Conservation (phyloP, 1,140 invertebrate genomes). For the Drosophila pseudoananassae region DNA sequence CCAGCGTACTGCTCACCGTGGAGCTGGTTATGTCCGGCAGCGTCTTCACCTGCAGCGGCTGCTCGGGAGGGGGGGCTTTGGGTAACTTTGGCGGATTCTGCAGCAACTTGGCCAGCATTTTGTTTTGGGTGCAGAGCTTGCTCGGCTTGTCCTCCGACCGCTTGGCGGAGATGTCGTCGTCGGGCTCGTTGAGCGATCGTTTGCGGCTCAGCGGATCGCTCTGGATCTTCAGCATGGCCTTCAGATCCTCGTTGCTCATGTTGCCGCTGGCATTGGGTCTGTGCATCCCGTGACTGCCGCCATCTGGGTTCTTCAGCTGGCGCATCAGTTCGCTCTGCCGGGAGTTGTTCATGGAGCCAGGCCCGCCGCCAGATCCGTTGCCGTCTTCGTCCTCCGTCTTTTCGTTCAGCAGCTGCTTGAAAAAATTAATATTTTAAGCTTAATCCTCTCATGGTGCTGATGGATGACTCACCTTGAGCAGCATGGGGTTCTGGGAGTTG, state of each 20-base stretch:
- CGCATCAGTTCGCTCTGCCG: slow-evolving; percentile 91
- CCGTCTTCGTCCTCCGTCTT: slow-evolving; percentile 92
- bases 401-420: slow-evolving; percentile 91
- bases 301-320: slow-evolving; percentile 90
- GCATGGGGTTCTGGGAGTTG: slow-evolving; percentile 86
- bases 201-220: slow-evolving; percentile 86
- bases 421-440: background rate
- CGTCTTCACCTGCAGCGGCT: slow-evolving; percentile 85
- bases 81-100: slow-evolving; percentile 89
- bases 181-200: slow-evolving; percentile 88
- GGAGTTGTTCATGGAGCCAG: slow-evolving; percentile 78
- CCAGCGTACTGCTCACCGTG: slow-evolving; percentile 58
- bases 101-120: slow-evolving; percentile 93
- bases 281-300: slow-evolving; percentile 86
- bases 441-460: accelerated
- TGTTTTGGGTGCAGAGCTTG: slow-evolving; percentile 92
- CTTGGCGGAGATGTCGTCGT: slow-evolving; percentile 86
- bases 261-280: slow-evolving; percentile 48
- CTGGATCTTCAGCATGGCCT: slow-evolving; percentile 85
- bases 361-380: slow-evolving; percentile 60
- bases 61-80: slow-evolving; percentile 88
- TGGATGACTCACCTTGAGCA: slow-evolving; percentile 87
- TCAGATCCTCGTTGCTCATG: slow-evolving; percentile 82
- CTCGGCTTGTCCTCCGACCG: slow-evolving; percentile 86
- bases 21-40: slow-evolving; percentile 87